These are phyloP conservation scores for Hemaris fuciformis DNA, from an alignment of 2,888 invertebrate genomes.

Conservation along the genomic window DNA sequence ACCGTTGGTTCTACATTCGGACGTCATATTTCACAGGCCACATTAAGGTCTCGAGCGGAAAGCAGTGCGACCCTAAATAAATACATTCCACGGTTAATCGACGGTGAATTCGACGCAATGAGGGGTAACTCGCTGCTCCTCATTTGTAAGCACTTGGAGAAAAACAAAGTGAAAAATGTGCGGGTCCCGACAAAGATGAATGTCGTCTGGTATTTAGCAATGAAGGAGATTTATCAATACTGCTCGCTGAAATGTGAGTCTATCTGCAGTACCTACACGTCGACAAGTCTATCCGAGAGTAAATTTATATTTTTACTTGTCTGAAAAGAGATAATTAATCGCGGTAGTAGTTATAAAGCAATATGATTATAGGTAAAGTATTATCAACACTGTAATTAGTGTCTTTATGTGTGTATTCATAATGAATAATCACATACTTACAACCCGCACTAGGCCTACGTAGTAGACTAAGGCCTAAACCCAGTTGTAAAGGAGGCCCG, in stretches of 20 bases:
- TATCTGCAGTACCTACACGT: neutral
- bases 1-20: conserved; percentile 19
- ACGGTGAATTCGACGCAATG: conserved; percentile 55
- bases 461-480: too few species aligned
- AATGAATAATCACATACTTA: too few species aligned
- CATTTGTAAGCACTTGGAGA: conserved; percentile 49
- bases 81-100: conserved; percentile 73
- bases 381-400: too few species aligned
- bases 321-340: too few species aligned
- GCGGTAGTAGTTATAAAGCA: too few species aligned
- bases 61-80: conserved; percentile 67
- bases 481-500: too few species aligned
- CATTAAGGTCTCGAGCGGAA: conserved; percentile 56
- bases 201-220: conserved; percentile 17
- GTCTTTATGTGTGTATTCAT: too few species aligned
- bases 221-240: conserved; percentile 9
- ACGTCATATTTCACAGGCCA: conserved; percentile 60
- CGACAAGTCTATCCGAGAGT: neutral
- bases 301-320: neutral
- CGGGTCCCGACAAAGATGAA: conserved; percentile 17
- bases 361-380: too few species aligned
- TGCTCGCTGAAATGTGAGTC: conserved; percentile 5
- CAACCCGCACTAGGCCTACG: too few species aligned
- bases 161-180: conserved; percentile 36
- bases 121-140: conserved; percentile 47